Evolutionary conservation across 2,113 vertebrate genomes (phyloP), one percentile per base, ranked within the genome.

Genomic region (Cynopterus brachyotis): DNA sequence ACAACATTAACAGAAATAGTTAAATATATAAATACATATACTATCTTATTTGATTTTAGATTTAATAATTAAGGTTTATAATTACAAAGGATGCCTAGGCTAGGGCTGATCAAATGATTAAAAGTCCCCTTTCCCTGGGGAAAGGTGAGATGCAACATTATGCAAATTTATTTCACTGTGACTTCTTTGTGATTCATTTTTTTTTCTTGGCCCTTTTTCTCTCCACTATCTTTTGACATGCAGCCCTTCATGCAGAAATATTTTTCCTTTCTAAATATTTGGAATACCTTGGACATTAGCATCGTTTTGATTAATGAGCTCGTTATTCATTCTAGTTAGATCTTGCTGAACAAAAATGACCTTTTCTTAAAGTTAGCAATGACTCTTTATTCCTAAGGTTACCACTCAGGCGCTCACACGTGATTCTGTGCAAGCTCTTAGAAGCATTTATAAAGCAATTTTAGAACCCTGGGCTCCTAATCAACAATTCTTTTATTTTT

Each of bases 251-350:
- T 57, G 42, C 8, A 85, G 81, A 85, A 95, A 84, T 76, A 81
- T 76, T 12, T 3, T 64, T 26, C 17, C 30, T 91, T 73, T 82
- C 20, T 89, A 85, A 45, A 59, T 40, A 66, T 92, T 67, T 13
- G 3, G 55, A 80, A 67, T 90, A 55, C 79, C 42, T 86, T 47
- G 1, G 32, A 55, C 10, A 73, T 73, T 67, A 40, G 57, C 4
- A 55, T 53, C 76, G 5, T 35, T 92, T 89, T 96, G 67, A 82
- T 92, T 82, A 78, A 91, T 91, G 60, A 89, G 3, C 11, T 91
- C 40, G 17, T 60, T 91, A 84, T 89, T 89, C 69, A 78, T 73
- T 95, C 19, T 28, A 50, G 37, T 89, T 76, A 55, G 6, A 78
- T 24, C 35, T 32, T 62, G 3, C 5, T 70, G 45, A 88, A 84